Conservation (phyloP, 2,888 invertebrate genomes). For the Anarsia innoxiella region DNA sequence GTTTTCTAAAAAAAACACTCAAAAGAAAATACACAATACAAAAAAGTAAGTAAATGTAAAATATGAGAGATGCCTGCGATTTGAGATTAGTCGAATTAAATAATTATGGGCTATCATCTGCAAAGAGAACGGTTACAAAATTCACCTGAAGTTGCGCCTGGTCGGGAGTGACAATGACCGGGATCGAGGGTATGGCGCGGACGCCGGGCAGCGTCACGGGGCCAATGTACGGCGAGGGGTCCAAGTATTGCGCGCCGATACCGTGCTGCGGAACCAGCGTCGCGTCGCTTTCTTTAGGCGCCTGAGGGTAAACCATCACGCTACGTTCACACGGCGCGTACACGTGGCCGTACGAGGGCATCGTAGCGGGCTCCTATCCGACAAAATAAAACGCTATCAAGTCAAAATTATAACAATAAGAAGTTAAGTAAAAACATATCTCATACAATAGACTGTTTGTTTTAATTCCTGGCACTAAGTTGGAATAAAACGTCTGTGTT, state of each 20-base stretch:
- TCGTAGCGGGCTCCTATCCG: slow-evolving; percentile 6
- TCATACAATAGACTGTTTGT: no score
- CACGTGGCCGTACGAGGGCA: slow-evolving; percentile 1
- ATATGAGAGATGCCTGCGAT: no score
- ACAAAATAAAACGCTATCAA: slow-evolving; percentile 1
- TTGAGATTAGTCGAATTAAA: no score
- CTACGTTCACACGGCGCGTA: slow-evolving; percentile 8
- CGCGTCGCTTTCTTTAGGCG: slow-evolving; percentile 24
- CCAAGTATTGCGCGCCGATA: slow-evolving; percentile 54
- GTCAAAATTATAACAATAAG: no score
- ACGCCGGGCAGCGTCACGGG: slow-evolving; percentile 32
- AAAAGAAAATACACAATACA: no score
- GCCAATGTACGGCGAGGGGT: slow-evolving; percentile 46
- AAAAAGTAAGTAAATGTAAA: no score
- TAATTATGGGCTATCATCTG: no score
- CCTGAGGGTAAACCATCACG: slow-evolving; percentile 25
- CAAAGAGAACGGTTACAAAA: no score
- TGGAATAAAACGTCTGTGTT: no score
- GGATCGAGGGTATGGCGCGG: slow-evolving; percentile 31
- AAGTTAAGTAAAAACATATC: no score
- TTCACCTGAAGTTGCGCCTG: slow-evolving; percentile 55
- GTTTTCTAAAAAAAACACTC: no score
- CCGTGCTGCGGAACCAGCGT: slow-evolving; percentile 49
- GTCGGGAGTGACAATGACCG: slow-evolving; percentile 45
- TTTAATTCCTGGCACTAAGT: no score